phyloP scores from a whole-genome alignment of 2,888 invertebrate species.

The Polydrusus tereticollis region DNA sequence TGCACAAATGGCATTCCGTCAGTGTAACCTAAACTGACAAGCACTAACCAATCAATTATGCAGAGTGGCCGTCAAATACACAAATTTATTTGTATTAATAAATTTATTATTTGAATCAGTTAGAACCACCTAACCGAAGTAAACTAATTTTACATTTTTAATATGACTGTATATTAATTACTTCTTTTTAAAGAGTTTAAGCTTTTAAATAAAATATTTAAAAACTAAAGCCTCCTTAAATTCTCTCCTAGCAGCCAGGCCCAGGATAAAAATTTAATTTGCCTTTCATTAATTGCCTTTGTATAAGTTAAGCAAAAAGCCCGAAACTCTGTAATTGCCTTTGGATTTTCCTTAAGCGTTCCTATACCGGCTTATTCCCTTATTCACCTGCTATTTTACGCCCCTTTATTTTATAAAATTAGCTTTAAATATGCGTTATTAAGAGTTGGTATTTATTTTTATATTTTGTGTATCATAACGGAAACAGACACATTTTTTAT shows the following conservation, averaged over 20 bases:
- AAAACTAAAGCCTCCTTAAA: slow-evolving; percentile 32
- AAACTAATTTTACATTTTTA: too few species aligned
- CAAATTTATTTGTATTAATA: too few species aligned
- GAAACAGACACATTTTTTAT: too few species aligned
- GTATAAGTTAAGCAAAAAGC: slow-evolving; percentile 52
- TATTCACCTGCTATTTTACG: slow-evolving; percentile 48
- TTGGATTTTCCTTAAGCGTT: slow-evolving; percentile 52
- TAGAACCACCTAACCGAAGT: too few species aligned
- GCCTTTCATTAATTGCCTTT: slow-evolving; percentile 39
- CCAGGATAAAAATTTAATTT: slow-evolving; percentile 49
- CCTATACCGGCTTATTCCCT: slow-evolving; percentile 43
- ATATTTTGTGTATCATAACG: too few species aligned
- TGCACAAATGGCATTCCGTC: too few species aligned
- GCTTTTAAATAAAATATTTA: slow-evolving; percentile 38
- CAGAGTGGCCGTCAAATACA: too few species aligned
- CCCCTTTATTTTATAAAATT: slow-evolving; percentile 39
- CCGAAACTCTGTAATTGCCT: slow-evolving; percentile 51
- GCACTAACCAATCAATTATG: too few species aligned
- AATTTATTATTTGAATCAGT: too few species aligned
- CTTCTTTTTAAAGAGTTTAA: slow-evolving; percentile 8
- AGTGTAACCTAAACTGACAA: too few species aligned
- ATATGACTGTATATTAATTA: not conserved
- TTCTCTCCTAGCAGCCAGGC: slow-evolving; percentile 30
- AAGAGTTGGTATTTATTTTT: too few species aligned
- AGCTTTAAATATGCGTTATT: slow-evolving; percentile 26